Evolutionary conservation across 2,113 vertebrate genomes (phyloP).

Genomic region (Myanophis thanlyinensis): DNA sequence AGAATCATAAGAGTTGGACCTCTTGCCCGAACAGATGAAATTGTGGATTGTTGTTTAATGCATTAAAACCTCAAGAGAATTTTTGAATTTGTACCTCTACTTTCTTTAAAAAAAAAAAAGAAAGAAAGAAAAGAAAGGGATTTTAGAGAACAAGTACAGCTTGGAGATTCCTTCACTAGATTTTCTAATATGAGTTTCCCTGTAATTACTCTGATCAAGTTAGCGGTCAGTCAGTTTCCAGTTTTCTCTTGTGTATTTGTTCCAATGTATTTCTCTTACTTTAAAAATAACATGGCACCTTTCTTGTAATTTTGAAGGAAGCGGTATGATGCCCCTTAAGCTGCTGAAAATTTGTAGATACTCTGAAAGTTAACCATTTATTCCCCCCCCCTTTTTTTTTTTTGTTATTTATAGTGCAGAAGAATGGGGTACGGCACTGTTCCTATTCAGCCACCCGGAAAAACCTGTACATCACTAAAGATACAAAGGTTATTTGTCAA

Average conservation of each 20-base stretch:
- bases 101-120: too few relatives aligned
- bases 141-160: too few relatives aligned
- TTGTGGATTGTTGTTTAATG: not conserved
- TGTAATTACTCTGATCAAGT: not conserved
- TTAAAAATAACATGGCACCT: too few relatives aligned
- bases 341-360: not conserved
- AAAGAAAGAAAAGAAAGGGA: too few relatives aligned
- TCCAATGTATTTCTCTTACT: too few relatives aligned
- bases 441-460: constrained; percentile 82
- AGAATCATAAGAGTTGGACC: not conserved
- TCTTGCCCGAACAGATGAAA: not conserved
- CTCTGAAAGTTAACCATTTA: not conserved
- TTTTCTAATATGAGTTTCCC: too few relatives aligned
- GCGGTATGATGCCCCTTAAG: not conserved
- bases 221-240: not conserved
- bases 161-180: not conserved
- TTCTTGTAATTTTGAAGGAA: not conserved
- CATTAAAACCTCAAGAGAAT: not conserved
- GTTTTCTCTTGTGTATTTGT: not conserved
- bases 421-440: constrained; percentile 86
- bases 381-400: constrained; percentile 33
- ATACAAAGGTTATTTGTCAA: constrained; percentile 95
- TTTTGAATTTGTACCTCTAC: not conserved
- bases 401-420: constrained; percentile 81
- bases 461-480: constrained; percentile 88